A percentile compares a stretch with the other conserved stretches of the same genome.
Conservation (phyloP, 2,888 invertebrate genomes). For the Cenopis cana region DNA sequence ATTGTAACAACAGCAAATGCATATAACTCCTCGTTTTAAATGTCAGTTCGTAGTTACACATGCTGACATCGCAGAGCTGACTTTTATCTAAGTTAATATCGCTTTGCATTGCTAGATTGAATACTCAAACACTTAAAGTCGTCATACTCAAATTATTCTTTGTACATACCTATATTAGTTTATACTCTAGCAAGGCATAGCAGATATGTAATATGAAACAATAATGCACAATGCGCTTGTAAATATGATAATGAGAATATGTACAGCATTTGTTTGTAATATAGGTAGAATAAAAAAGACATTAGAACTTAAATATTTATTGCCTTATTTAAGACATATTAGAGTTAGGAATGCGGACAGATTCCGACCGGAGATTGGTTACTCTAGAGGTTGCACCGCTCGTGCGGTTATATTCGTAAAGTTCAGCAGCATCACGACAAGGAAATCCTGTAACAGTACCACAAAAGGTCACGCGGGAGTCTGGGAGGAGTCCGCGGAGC, state of each 20-base stretch:
- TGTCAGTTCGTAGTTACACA: constrained; percentile 16
- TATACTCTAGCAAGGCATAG: constrained; percentile 31
- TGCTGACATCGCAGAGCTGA: constrained; percentile 54
- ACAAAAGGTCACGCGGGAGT: constrained; percentile 76
- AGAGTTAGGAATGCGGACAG: constrained; percentile 78
- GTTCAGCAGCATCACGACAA: constrained; percentile 68
- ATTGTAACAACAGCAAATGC: neutral
- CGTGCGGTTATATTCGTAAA: constrained; percentile 47
- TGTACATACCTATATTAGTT: neutral
- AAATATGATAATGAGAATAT: neutral
- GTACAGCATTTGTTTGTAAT: constrained; percentile 50
- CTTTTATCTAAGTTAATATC: constrained; percentile 42
- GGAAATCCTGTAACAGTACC: constrained; percentile 82
- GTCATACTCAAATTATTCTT: neutral
- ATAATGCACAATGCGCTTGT: neutral
- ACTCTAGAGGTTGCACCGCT: constrained; percentile 53
- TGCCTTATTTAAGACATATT: constrained; percentile 72
- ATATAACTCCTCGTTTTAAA: neutral
- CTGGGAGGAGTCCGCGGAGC: constrained; percentile 70
- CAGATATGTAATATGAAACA: constrained; percentile 14
- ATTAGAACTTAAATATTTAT: constrained; percentile 74
- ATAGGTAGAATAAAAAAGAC: constrained; percentile 60
- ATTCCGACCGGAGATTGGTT: constrained; percentile 63
- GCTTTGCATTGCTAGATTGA: constrained; percentile 50
- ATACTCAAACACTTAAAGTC: neutral